A percentile compares a stretch with the other conserved stretches of the same genome.
phyloP scores from a whole-genome alignment of 2,888 invertebrate genomes.

The Ephialtes manifestator region DNA sequence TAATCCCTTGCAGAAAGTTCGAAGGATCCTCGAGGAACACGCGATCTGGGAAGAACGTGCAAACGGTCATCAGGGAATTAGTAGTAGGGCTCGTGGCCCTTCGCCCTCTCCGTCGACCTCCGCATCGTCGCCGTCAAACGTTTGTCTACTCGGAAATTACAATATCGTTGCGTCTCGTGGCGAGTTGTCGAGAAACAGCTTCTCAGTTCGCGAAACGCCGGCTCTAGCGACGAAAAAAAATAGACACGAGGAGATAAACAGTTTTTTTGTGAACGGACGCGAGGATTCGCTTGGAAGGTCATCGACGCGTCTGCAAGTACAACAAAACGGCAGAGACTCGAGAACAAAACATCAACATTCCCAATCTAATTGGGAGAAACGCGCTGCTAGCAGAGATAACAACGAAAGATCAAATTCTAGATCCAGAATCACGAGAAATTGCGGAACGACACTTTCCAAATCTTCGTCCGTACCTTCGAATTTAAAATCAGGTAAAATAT shows the following conservation, averaged over 20 bases:
- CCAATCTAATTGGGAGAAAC: constrained; percentile 69
- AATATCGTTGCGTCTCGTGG: constrained; percentile 80
- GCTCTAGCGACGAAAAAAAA: constrained; percentile 50
- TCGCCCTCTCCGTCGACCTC: constrained; percentile 55
- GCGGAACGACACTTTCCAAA: constrained; percentile 71
- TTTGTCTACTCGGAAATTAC: constrained; percentile 71
- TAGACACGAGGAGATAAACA: constrained; percentile 47
- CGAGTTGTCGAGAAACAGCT: constrained; percentile 79
- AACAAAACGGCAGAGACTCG: constrained; percentile 33
- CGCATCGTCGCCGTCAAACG: constrained; percentile 47
- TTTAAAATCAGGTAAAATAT: constrained; percentile 76
- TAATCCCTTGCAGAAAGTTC: constrained; percentile 71
- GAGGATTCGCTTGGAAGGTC: constrained; percentile 37
- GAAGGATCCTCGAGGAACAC: constrained; percentile 74
- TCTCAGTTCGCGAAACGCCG: constrained; percentile 76
- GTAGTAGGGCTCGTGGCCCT: constrained; percentile 61
- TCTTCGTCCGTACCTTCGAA: constrained; percentile 78
- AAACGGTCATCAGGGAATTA: constrained; percentile 56
- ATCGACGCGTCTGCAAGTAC: constrained; percentile 1
- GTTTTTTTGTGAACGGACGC: constrained; percentile 52
- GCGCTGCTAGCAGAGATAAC: constrained; percentile 49
- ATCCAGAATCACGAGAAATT: constrained; percentile 53
- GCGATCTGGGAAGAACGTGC: constrained; percentile 72
- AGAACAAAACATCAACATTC: constrained; percentile 43
- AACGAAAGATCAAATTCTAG: constrained; percentile 55